Evolutionary conservation across 1,140 invertebrate genomes (phyloP).

Genomic region (Steinernema feltiae): DNA sequence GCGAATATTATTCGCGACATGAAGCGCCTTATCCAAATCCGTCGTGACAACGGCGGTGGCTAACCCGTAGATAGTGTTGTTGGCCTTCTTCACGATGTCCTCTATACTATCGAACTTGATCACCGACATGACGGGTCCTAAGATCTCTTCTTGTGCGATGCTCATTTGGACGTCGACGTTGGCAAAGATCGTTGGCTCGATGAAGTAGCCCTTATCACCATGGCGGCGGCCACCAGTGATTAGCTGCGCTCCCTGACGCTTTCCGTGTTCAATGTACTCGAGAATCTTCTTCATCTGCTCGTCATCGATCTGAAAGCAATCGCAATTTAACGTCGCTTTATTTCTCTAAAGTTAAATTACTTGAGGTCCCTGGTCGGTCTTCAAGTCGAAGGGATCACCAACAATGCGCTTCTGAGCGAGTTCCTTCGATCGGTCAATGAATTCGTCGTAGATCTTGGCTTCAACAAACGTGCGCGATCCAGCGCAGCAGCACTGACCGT

Average conservation of each 20-base stretch:
- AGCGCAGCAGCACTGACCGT: constrained; percentile 81
- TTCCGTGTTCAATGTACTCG: constrained; percentile 70
- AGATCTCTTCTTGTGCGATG: constrained; percentile 89
- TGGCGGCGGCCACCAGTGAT: constrained; percentile 62
- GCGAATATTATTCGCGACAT: constrained; percentile 78
- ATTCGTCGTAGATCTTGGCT: constrained; percentile 76
- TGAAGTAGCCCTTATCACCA: constrained; percentile 75
- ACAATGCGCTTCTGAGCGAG: constrained; percentile 69
- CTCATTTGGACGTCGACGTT: constrained; percentile 85
- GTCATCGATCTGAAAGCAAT: constrained; percentile 67
- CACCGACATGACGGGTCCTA: constrained; percentile 84
- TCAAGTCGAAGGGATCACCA: constrained; percentile 72
- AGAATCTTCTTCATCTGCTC: constrained; percentile 78
- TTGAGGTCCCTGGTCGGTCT: constrained; percentile 74
- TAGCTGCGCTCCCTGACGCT: constrained; percentile 78
- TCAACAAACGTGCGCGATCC: constrained; percentile 83
- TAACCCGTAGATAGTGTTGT: constrained; percentile 79
- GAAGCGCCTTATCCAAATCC: constrained; percentile 76
- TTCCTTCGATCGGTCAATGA: constrained; percentile 70
- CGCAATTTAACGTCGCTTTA: neutral
- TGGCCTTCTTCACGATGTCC: constrained; percentile 79
- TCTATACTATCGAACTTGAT: constrained; percentile 80
- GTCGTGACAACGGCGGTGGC: constrained; percentile 79
- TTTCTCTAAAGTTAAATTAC: constrained; percentile 60
- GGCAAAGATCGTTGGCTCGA: constrained; percentile 95